Percentiles rank a stretch among this genome's conserved stretches.
These are phyloP conservation scores for Apeltes quadracus DNA, from an alignment of 2,113 vertebrate species.

Conservation along the genomic window DNA sequence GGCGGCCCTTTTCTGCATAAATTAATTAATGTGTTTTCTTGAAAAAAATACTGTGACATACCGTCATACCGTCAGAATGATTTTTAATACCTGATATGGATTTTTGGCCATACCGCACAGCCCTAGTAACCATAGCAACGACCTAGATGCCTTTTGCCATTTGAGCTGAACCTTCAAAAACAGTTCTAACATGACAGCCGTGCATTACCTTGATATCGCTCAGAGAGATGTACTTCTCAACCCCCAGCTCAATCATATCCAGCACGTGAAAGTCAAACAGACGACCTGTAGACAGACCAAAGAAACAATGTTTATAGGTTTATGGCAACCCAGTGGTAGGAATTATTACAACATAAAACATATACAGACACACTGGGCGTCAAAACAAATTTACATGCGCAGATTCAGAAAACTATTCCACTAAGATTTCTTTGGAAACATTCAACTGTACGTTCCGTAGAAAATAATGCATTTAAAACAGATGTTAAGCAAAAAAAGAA, in stretches of 20 bases:
- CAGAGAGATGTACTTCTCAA: constrained; percentile 90
- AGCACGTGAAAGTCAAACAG: constrained; percentile 96
- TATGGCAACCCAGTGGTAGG: background rate
- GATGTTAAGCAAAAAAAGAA: too few relatives aligned
- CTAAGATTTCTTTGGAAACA: background rate
- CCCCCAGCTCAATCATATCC: constrained; percentile 95
- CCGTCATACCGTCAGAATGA: too few relatives aligned
- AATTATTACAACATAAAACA: background rate
- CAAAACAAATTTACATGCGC: background rate
- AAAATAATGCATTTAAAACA: too few relatives aligned
- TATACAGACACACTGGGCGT: background rate
- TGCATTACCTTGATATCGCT: constrained; percentile 89
- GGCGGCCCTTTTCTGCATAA: too few relatives aligned
- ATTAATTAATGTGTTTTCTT: too few relatives aligned
- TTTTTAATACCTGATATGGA: too few relatives aligned
- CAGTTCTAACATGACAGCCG: background rate
- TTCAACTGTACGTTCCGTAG: background rate
- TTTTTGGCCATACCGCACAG: too few relatives aligned
- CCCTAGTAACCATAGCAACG: background rate
- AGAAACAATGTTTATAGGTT: background rate
- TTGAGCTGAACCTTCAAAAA: background rate
- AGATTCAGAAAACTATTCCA: background rate
- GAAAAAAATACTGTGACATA: too few relatives aligned
- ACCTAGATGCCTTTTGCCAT: background rate
- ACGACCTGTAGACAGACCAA: constrained; percentile 82